phyloP scores from a whole-genome alignment of 2,888 invertebrate species.

The Rhamphomyia laevipes region DNA sequence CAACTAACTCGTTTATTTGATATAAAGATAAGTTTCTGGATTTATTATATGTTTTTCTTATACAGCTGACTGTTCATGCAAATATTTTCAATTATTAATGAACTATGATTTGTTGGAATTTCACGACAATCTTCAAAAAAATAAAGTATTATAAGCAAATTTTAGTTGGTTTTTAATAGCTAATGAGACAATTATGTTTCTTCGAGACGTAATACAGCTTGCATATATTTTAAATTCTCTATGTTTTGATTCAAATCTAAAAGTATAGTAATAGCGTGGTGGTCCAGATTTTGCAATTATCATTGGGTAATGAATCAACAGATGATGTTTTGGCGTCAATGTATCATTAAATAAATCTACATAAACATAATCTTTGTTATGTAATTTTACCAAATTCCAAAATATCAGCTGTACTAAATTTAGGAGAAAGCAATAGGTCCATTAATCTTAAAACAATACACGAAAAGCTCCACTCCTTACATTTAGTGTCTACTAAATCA shows the following conservation, averaged over 20 bases:
- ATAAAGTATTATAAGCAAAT: neutral
- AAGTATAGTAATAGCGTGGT: neutral
- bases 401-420: neutral
- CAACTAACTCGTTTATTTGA: no score
- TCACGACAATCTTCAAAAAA: no score
- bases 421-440: neutral
- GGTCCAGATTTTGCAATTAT: neutral
- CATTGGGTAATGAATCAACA: neutral
- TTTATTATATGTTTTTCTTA: no score
- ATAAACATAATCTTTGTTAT: neutral
- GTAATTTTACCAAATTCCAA: neutral
- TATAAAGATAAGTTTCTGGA: no score
- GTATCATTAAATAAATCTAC: neutral
- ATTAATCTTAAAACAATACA: neutral
- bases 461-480: neutral
- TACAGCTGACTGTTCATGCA: no score
- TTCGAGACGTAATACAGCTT: neutral
- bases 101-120: no score
- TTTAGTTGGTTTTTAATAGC: neutral
- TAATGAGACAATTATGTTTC: neutral
- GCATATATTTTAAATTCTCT: neutral
- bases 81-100: no score
- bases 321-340: neutral
- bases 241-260: neutral
- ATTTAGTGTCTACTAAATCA: neutral